phyloP scores from a whole-genome alignment of 2,113 vertebrate genomes.

The Corythaixoides concolor region DNA sequence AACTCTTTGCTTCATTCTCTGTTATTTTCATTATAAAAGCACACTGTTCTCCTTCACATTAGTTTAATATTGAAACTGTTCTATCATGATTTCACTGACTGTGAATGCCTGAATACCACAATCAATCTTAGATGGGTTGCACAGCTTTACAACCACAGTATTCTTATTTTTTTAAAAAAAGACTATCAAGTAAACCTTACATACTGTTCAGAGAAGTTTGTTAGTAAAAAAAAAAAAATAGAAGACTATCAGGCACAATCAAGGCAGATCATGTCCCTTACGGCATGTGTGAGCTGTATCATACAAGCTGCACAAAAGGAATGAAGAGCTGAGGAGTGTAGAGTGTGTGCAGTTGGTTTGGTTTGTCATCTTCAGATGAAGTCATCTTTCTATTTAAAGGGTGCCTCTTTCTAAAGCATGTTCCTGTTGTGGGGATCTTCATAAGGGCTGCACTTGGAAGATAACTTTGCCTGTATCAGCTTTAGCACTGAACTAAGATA shows the following conservation, averaged over 20 bases:
- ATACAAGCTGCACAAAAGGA: not conserved
- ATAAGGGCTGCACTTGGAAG: not conserved
- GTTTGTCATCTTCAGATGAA: not conserved
- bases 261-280: not conserved
- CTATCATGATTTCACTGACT: not conserved
- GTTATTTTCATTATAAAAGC: not conserved
- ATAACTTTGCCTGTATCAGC: not conserved
- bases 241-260: not conserved
- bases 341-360: not conserved
- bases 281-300: not conserved
- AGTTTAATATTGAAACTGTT: not conserved
- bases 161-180: not conserved
- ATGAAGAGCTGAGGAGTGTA: not conserved
- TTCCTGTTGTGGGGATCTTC: not conserved
- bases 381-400: conserved; percentile 22
- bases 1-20: not conserved
- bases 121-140: not conserved
- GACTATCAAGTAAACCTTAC: not conserved
- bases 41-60: not conserved
- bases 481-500: not conserved
- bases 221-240: not conserved
- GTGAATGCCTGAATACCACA: not conserved
- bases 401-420: not conserved
- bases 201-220: not conserved
- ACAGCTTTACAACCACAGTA: not conserved